phyloP scores from a whole-genome alignment of 2,888 invertebrate genomes.

The Drosophila trichaetosa region DNA sequence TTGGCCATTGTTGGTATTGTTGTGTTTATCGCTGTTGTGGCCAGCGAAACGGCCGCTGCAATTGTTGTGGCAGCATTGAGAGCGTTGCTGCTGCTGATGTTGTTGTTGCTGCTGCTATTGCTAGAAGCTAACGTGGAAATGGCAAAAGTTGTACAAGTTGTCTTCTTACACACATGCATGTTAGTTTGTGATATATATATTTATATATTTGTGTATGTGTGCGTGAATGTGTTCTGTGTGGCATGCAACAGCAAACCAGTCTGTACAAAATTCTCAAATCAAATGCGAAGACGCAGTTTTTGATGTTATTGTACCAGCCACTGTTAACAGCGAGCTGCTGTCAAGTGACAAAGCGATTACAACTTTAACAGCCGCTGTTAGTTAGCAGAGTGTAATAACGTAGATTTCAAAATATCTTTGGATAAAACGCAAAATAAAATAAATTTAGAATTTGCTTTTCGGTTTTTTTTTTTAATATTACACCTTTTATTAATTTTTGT shows the following conservation, averaged over 20 bases:
- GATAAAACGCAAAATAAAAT: constrained; percentile 49
- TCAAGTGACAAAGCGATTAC: background rate
- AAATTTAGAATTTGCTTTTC: constrained; percentile 54
- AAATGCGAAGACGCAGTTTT: background rate
- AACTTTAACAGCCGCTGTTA: background rate
- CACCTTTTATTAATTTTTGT: constrained; percentile 75
- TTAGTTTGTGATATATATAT: constrained; percentile 31
- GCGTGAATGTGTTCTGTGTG: constrained; percentile 10
- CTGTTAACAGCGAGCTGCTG: constrained; percentile 17
- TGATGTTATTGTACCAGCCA: background rate
- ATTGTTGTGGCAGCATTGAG: constrained; percentile 68
- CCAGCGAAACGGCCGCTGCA: constrained; percentile 69
- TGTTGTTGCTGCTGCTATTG: constrained; percentile 60
- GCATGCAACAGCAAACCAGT: constrained; percentile 21
- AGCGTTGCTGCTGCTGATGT: constrained; percentile 56
- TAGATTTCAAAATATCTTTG: constrained; percentile 7
- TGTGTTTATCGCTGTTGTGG: constrained; percentile 71
- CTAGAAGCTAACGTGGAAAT: constrained; percentile 61
- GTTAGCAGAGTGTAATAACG: constrained; percentile 8
- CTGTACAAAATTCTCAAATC: background rate
- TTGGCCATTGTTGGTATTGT: constrained; percentile 67
- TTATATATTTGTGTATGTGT: constrained; percentile 12
- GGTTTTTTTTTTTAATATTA: constrained; percentile 42
- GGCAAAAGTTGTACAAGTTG: constrained; percentile 53
- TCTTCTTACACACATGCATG: constrained; percentile 28